Conservation (phyloP, 2,797 vertebrate species). For the Anguilla megastoma region DNA sequence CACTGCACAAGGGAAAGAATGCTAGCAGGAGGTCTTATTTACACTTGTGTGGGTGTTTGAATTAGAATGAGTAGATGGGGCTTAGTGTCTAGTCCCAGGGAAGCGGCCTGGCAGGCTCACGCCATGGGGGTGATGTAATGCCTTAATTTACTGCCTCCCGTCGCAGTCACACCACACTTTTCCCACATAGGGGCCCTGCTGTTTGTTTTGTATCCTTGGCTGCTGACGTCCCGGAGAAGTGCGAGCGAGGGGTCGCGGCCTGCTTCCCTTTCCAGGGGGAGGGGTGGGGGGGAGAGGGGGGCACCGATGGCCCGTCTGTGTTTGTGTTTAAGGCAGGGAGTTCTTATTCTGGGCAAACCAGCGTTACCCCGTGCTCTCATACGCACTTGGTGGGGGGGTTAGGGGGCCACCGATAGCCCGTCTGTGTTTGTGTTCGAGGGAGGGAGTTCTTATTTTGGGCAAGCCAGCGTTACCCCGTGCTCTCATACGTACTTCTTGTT, state of each 20-base stretch:
- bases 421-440: slow-evolving; percentile 13
- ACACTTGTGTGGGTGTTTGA: slow-evolving; percentile 14
- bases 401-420: neutral
- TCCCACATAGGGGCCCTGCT: slow-evolving; percentile 59
- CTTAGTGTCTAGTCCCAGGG: slow-evolving; percentile 8
- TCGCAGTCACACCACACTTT: slow-evolving; percentile 57
- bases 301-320: neutral
- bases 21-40: slow-evolving; percentile 13
- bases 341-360: slow-evolving; percentile 10
- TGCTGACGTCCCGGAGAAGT: slow-evolving; percentile 37
- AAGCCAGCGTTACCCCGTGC: neutral
- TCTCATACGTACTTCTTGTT: neutral
- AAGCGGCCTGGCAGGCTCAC: slow-evolving; percentile 43
- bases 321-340: neutral
- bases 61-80: slow-evolving; percentile 5
- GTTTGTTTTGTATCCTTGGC: slow-evolving; percentile 72
- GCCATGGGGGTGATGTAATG: slow-evolving; percentile 59
- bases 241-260: slow-evolving; percentile 22
- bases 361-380: neutral
- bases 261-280: slow-evolving; percentile 24
- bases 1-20: neutral
- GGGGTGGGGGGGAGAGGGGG: neutral
- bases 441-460: neutral
- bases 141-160: slow-evolving; percentile 52
- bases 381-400: neutral